Conservation (phyloP, 2,797 vertebrate species). For the Pitangus sulphuratus region DNA sequence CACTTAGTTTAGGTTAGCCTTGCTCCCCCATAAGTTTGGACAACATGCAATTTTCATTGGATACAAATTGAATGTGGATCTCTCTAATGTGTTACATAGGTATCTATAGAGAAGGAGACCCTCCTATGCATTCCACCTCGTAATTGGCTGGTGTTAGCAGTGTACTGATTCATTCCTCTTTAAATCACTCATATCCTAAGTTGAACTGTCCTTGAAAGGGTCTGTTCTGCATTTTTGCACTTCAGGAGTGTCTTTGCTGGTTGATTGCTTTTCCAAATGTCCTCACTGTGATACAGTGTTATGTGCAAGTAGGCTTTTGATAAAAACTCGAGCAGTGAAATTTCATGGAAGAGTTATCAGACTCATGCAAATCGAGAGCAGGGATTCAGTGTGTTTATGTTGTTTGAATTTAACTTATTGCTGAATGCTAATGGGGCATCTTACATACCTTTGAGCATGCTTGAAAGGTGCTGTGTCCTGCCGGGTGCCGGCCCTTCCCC, state of each 20-base stretch:
- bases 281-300: fast-evolving
- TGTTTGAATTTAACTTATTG: not conserved
- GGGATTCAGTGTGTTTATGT: not conserved
- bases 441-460: not conserved
- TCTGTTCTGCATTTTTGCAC: slow-evolving; percentile 1
- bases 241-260: not conserved
- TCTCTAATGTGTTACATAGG: fast-evolving
- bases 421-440: not conserved
- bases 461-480: not conserved
- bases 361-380: not conserved
- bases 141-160: not conserved
- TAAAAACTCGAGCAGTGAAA: fast-evolving
- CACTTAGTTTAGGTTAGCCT: slow-evolving; percentile 22
- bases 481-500: not conserved
- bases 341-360: not conserved
- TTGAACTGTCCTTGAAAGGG: not conserved
- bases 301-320: not conserved
- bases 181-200: not conserved
- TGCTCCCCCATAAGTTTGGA: not conserved
- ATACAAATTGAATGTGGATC: not conserved
- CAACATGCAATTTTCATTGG: not conserved
- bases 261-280: slow-evolving; percentile 18
- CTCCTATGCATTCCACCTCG: not conserved
- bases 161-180: not conserved
- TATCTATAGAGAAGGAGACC: not conserved